These are phyloP conservation scores for Temnothorax longispinosus DNA, from an alignment of 1,140 invertebrate genomes.

Conservation along the genomic window DNA sequence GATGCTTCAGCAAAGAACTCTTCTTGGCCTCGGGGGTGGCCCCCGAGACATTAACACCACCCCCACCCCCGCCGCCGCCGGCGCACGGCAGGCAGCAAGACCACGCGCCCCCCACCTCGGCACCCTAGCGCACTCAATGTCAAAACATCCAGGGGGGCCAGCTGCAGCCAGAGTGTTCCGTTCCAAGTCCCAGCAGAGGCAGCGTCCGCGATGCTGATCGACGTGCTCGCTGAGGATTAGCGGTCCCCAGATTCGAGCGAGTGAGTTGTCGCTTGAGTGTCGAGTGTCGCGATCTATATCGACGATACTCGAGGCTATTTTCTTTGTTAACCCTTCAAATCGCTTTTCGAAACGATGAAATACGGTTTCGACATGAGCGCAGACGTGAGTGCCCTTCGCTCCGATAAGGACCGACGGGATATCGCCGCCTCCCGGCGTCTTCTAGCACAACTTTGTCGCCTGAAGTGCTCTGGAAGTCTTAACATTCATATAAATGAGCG, in stretches of 20 bases:
- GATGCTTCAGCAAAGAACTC: conserved; percentile 61
- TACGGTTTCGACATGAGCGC: conserved; percentile 21
- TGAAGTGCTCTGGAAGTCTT: conserved; percentile 3
- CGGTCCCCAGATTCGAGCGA: conserved; percentile 16
- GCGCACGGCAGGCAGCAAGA: conserved; percentile 86
- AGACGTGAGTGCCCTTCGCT: neutral
- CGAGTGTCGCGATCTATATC: conserved; percentile 10
- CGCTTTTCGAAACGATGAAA: neutral
- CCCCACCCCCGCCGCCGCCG: conserved; percentile 85
- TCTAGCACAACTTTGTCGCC: neutral
- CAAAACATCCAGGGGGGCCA: conserved; percentile 80
- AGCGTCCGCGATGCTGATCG: neutral
- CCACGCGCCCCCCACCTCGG: conserved; percentile 86
- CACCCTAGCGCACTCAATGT: conserved; percentile 83
- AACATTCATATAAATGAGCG: neutral
- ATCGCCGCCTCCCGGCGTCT: neutral
- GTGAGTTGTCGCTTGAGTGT: neutral
- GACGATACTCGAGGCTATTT: conserved; percentile 15
- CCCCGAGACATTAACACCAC: conserved; percentile 78
- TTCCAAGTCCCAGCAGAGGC: neutral
- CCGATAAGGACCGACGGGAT: neutral
- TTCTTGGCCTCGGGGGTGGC: conserved; percentile 75
- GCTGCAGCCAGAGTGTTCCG: conserved; percentile 38
- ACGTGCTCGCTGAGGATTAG: conserved; percentile 25
- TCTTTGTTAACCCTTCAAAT: neutral